phyloP scores from a whole-genome alignment of 37 sponge, comb jelly and placozoan genomes.

The Beroe ovata region DNA sequence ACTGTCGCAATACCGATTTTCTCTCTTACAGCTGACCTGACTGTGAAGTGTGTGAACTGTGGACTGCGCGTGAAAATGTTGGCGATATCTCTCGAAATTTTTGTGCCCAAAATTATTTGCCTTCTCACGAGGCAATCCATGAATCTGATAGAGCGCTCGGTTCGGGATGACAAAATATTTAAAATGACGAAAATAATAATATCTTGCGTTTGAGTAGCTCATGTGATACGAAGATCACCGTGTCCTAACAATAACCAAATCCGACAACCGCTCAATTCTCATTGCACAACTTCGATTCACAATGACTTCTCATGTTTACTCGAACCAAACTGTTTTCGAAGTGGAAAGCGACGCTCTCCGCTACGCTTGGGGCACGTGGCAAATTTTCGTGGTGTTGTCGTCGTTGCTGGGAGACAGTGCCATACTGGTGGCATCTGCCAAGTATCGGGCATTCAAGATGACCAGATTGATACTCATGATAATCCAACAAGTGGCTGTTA shows the following conservation, averaged over 20 bases:
- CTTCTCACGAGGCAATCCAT: no score
- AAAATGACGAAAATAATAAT: background rate
- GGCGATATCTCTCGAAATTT: no score
- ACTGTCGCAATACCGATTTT: no score
- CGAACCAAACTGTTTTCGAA: background rate
- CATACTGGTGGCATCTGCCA: background rate
- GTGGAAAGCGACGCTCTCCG: background rate
- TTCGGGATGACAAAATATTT: background rate
- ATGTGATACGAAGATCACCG: no score
- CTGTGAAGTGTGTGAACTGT: no score
- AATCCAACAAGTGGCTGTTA: background rate
- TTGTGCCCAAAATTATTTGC: no score
- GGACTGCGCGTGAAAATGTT: no score
- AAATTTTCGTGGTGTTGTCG: background rate
- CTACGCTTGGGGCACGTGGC: conserved; percentile 21
- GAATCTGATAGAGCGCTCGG: no score
- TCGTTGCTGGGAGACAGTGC: background rate
- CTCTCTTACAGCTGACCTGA: no score
- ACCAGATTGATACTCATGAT: background rate
- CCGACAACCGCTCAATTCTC: background rate
- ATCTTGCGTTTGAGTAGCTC: background rate
- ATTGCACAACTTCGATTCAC: background rate
- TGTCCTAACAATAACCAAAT: no score
- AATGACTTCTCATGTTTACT: background rate
- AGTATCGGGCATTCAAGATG: conserved; percentile 1